phyloP scores from a whole-genome alignment of 37 sponge, comb jelly and placozoan species.

The Agelas oroides region DNA sequence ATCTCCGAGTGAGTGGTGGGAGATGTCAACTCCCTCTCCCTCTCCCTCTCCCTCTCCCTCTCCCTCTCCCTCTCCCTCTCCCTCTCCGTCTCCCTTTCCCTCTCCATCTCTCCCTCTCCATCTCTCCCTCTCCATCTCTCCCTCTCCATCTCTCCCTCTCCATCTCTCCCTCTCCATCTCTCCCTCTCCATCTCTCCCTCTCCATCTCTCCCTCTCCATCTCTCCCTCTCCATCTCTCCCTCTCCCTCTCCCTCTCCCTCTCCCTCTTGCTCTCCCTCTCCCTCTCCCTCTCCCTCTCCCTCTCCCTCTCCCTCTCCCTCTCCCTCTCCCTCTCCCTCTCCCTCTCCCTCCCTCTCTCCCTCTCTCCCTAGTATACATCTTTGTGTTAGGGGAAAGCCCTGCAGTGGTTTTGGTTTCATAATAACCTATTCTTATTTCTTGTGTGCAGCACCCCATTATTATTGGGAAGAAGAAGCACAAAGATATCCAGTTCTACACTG shows the following conservation, averaged over 20 bases:
- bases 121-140: conserved; percentile 58
- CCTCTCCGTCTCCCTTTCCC: conserved; percentile 51
- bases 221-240: conserved; percentile 47
- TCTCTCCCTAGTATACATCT: conserved; percentile 28
- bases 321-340: conserved; percentile 50
- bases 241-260: conserved; percentile 53
- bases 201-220: conserved; percentile 53
- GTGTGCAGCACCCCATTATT: conserved; percentile 85
- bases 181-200: conserved; percentile 51
- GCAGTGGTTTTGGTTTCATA: neutral
- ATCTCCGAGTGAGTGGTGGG: conserved; percentile 75
- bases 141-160: conserved; percentile 51
- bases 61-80: conserved; percentile 47
- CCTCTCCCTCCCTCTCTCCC: conserved; percentile 50
- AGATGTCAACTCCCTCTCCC: conserved; percentile 38
- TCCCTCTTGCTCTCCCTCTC: conserved; percentile 51
- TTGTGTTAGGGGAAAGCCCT: too few species aligned
- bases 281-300: conserved; percentile 51
- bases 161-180: conserved; percentile 45
- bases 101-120: conserved; percentile 45
- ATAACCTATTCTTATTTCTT: neutral
- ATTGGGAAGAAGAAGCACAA: conserved; percentile 96
- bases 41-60: conserved; percentile 58
- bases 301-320: conserved; percentile 50
- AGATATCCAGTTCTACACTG: conserved; percentile 97